Evolutionary conservation across 2,797 vertebrate species (phyloP).

Genomic region (Melanotaenia trifasciata): DNA sequence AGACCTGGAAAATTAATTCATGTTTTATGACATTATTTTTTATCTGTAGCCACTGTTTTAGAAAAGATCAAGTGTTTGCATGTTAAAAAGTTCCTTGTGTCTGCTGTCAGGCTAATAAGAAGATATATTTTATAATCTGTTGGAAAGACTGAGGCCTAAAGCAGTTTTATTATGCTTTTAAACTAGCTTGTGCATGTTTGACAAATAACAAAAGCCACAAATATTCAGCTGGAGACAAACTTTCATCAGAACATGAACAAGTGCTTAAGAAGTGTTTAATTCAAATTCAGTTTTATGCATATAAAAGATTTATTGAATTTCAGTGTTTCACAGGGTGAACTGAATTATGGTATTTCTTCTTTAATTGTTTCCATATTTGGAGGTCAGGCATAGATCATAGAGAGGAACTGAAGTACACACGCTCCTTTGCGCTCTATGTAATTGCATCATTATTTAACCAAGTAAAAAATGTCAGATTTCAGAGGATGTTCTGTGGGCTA

Average conservation of each 20-base stretch:
- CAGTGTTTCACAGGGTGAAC: not conserved
- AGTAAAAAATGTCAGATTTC: slow-evolving; percentile 63
- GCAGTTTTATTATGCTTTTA: slow-evolving; percentile 14
- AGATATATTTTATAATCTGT: not conserved
- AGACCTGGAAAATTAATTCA: no score
- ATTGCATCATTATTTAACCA: slow-evolving; percentile 68
- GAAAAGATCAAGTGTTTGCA: no score
- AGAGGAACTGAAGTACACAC: slow-evolving; percentile 41
- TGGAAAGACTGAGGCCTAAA: not conserved
- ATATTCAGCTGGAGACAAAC: slow-evolving; percentile 17
- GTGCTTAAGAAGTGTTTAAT: slow-evolving; percentile 38
- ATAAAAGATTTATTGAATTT: slow-evolving; percentile 41
- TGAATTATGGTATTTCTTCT: slow-evolving; percentile 39
- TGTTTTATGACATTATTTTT: no score
- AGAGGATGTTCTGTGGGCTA: slow-evolving; percentile 59
- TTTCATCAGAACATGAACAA: slow-evolving; percentile 42
- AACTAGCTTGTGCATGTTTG: slow-evolving; percentile 1
- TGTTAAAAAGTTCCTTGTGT: no score
- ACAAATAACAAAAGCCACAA: not conserved
- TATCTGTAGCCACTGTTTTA: no score
- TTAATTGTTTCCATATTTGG: slow-evolving; percentile 65
- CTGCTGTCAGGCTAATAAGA: no score
- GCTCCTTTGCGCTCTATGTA: slow-evolving; percentile 38
- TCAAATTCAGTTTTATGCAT: slow-evolving; percentile 34
- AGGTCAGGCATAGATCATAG: slow-evolving; percentile 60